Percentiles rank a stretch among this genome's conserved stretches.
phyloP scores from a whole-genome alignment of 2,888 invertebrate genomes.

The Hirudinaria manillensis region DNA sequence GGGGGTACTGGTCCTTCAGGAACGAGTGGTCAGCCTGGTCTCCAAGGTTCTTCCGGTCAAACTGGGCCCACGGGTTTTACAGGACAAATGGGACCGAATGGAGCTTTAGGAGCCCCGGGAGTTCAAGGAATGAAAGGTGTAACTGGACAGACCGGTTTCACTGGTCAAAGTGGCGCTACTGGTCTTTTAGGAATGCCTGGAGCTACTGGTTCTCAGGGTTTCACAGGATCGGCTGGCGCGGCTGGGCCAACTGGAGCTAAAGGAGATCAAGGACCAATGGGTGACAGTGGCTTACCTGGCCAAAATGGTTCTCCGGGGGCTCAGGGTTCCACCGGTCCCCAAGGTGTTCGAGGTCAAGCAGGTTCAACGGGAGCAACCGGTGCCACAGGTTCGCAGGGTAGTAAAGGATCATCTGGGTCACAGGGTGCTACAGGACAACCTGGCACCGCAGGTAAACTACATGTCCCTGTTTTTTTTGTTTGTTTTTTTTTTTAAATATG shows the following conservation, averaged over 20 bases:
- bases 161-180: constrained; percentile 12
- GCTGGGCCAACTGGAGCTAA: background rate
- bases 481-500: no score
- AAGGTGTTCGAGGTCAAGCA: constrained; percentile 36
- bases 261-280: constrained; percentile 18
- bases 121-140: constrained; percentile 22
- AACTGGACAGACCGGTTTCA: constrained; percentile 5
- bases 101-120: constrained; percentile 32
- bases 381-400: constrained; percentile 23
- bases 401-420: constrained; percentile 33
- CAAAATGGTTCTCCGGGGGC: constrained; percentile 14
- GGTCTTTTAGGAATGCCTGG: constrained; percentile 12
- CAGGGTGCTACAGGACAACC: constrained; percentile 38
- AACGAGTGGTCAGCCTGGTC: constrained; percentile 22
- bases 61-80: constrained; percentile 33
- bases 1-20: constrained; percentile 33
- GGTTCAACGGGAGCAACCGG: constrained; percentile 22
- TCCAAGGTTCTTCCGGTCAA: constrained; percentile 13
- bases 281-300: constrained; percentile 10
- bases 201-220: background rate
- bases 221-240: background rate
- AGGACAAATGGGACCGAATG: constrained; percentile 37
- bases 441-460: constrained; percentile 37
- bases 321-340: constrained; percentile 30
- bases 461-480: constrained; percentile 18